Evolutionary conservation across 2,113 vertebrate genomes (phyloP), one percentile per base, ranked within the genome.

Genomic region (Channa argus): DNA sequence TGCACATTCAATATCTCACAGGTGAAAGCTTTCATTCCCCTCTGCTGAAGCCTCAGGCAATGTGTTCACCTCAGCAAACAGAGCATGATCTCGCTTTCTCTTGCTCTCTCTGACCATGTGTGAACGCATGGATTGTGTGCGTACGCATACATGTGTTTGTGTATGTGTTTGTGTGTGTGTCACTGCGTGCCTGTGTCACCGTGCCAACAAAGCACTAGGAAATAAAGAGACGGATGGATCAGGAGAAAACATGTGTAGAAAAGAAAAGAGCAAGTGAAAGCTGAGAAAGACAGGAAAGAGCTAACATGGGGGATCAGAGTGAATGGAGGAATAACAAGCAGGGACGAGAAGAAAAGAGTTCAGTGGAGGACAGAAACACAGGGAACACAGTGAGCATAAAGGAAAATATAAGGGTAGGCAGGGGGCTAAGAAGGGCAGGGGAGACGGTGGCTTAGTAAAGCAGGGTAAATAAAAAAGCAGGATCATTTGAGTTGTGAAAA

Each of bases 1-100:
- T 41, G 74, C 87, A 89, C 87, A 88, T 77, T 87, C 86, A 86
- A 87, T 90, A 90, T 90, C 87, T 87, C 84, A 88, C 79, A 89
- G 89, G 89, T 89, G 86, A 89, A 87, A 84, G 89, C 87, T 89
- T 91, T 91, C 89, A 91, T 90, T 92, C 80, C 71, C 80, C 69
- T 77, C 68, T 84, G 86, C 84, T 8, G 60, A 61, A 68, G 91
- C 91, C 91, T 82, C 59, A 34, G 92, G 92, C 90, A 45, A 78
- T 79, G 79, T 85, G 89, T 88, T 93, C 92, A 82, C 89, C 87
- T 72, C 78, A 53, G 83, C 89, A 89, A 91, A 88, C 82, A 89
- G 88, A 86, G 88, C 88, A 79, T 84, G 85, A 88, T 89, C 82
- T 87, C 83, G 74, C 62, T 79, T 77, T 85, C 86, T 85, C 53